phyloP scores from a whole-genome alignment of 2,113 vertebrate genomes.

The Paracanthobrama guichenoti region DNA sequence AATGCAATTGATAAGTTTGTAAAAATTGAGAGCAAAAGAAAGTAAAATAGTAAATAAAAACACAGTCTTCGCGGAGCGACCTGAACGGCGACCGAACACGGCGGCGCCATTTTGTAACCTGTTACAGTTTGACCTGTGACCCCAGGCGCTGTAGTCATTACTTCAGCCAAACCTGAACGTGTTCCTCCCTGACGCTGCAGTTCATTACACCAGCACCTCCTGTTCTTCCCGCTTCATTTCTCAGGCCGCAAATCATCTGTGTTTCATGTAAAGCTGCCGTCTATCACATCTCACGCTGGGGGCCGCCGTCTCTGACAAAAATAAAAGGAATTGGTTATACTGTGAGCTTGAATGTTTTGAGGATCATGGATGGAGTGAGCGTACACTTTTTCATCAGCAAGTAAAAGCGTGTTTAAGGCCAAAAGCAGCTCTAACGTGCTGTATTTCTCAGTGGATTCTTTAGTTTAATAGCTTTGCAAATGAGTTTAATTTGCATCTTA shows the following conservation, averaged over 20 bases:
- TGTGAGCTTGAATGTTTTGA: neutral
- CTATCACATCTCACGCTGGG: neutral
- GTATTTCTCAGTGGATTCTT: neutral
- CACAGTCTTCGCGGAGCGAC: too few relatives aligned
- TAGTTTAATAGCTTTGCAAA: neutral
- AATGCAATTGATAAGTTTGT: too few relatives aligned
- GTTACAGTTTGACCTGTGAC: too few relatives aligned
- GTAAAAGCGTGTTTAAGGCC: neutral
- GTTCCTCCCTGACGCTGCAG: neutral
- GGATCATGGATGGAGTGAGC: neutral
- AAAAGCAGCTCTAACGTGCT: too few relatives aligned
- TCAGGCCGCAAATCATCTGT: neutral
- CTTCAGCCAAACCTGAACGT: slow-evolving; percentile 53
- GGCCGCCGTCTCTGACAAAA: neutral
- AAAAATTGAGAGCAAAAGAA: too few relatives aligned
- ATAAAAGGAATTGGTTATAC: neutral
- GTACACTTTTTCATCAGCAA: too few relatives aligned
- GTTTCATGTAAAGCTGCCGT: neutral
- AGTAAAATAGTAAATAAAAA: too few relatives aligned
- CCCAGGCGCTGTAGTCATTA: too few relatives aligned
- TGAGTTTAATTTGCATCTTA: neutral
- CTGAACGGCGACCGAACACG: too few relatives aligned
- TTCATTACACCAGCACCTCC: neutral
- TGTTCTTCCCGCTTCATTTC: neutral
- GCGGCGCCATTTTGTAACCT: too few relatives aligned